Conservation (phyloP, 2,888 invertebrate species). For the Bursaphelenchus okinawaensis region DNA sequence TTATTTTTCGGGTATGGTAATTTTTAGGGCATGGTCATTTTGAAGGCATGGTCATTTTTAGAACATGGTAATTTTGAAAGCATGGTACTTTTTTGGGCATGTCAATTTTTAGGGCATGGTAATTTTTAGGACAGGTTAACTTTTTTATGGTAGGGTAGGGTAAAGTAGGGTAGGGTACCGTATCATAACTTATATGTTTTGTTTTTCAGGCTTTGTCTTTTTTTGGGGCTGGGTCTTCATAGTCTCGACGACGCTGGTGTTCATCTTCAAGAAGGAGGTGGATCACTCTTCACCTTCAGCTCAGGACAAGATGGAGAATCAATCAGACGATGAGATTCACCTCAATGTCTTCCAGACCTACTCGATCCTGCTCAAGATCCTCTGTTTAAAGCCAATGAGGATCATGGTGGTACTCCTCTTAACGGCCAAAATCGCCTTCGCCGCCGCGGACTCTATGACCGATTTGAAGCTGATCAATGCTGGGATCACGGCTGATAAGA, state of each 20-base stretch:
- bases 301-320: background rate
- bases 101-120: too few species aligned
- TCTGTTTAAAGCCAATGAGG: slow-evolving; percentile 75
- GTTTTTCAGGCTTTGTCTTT: slow-evolving; percentile 73
- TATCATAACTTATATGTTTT: too few species aligned
- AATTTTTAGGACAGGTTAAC: too few species aligned
- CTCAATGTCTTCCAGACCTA: slow-evolving; percentile 70
- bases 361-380: slow-evolving; percentile 73
- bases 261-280: slow-evolving; percentile 75
- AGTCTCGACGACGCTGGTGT: slow-evolving; percentile 79
- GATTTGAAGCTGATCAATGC: slow-evolving; percentile 88
- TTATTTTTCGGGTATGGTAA: too few species aligned
- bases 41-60: too few species aligned
- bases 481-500: slow-evolving; percentile 87
- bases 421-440: slow-evolving; percentile 89
- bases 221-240: slow-evolving; percentile 92
- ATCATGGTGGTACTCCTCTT: slow-evolving; percentile 74
- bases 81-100: too few species aligned
- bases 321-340: slow-evolving; percentile 61
- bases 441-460: slow-evolving; percentile 88
- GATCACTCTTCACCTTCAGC: slow-evolving; percentile 57
- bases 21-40: too few species aligned
- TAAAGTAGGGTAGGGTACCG: too few species aligned
- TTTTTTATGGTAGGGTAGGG: too few species aligned
- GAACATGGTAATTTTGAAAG: too few species aligned